These are phyloP conservation scores for Valencia hispanica DNA, from an alignment of 2,797 vertebrate species.

Conservation along the genomic window DNA sequence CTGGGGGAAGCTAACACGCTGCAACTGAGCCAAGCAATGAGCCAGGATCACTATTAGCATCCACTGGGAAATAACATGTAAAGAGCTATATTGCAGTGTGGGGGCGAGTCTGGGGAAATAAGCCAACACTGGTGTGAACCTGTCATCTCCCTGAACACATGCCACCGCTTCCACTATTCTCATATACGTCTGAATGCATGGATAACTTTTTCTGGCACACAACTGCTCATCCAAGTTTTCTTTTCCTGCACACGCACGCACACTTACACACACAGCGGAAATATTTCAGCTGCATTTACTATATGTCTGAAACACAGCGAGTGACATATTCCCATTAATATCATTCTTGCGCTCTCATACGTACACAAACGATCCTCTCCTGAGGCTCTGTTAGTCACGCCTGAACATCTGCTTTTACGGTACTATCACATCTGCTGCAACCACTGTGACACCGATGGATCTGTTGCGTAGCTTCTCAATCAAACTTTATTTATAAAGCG, in stretches of 20 bases:
- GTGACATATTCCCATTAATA: slow-evolving; percentile 17
- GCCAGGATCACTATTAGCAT: slow-evolving; percentile 58
- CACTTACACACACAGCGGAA: background rate
- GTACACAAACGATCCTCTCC: slow-evolving; percentile 21
- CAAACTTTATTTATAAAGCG: too few relatives aligned
- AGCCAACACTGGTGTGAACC: slow-evolving; percentile 41
- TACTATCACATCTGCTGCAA: slow-evolving; percentile 19
- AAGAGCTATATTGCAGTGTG: slow-evolving; percentile 58
- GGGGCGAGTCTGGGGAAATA: slow-evolving; percentile 64
- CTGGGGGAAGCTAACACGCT: slow-evolving; percentile 44
- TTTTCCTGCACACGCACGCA: background rate
- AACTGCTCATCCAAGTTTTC: slow-evolving; percentile 7
- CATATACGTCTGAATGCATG: slow-evolving; percentile 11
- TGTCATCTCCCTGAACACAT: slow-evolving; percentile 39
- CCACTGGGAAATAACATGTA: slow-evolving; percentile 73
- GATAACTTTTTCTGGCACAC: slow-evolving; percentile 7
- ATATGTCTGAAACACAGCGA: slow-evolving; percentile 26
- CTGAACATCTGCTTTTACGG: slow-evolving; percentile 39
- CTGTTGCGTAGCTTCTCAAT: slow-evolving; percentile 14
- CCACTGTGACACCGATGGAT: slow-evolving; percentile 17
- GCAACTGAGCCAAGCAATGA: slow-evolving; percentile 62
- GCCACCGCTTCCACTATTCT: slow-evolving; percentile 7
- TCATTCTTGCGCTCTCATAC: slow-evolving; percentile 2
- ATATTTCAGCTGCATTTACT: slow-evolving; percentile 3
- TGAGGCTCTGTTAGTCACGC: slow-evolving; percentile 20